These are phyloP conservation scores for Synchiropus splendidus DNA, from an alignment of 2,113 vertebrate species.

Conservation along the genomic window DNA sequence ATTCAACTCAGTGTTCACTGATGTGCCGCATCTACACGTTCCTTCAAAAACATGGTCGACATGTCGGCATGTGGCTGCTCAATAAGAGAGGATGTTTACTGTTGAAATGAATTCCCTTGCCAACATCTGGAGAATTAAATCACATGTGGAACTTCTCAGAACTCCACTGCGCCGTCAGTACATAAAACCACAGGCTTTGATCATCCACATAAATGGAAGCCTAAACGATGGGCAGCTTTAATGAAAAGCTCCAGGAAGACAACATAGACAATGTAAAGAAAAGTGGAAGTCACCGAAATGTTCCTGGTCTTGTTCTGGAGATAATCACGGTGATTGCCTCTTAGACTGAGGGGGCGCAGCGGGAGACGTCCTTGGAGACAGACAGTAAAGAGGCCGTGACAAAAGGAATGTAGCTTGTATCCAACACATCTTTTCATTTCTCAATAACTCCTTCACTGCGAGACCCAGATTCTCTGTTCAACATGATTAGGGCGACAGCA, in stretches of 20 bases:
- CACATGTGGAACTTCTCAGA: not conserved
- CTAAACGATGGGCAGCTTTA: not conserved
- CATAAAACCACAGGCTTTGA: not conserved
- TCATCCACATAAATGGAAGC: not conserved
- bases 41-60: no score
- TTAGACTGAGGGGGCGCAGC: slow-evolving; percentile 9
- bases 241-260: not conserved
- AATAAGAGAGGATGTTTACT: not conserved
- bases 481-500: not conserved
- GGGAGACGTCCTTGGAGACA: not conserved
- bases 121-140: no score
- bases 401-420: not conserved
- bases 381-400: not conserved
- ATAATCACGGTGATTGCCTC: slow-evolving; percentile 10
- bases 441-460: not conserved
- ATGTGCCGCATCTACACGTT: no score
- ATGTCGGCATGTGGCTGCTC: no score
- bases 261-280: not conserved
- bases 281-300: not conserved
- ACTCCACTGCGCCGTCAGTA: not conserved
- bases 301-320: slow-evolving; percentile 3
- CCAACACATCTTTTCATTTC: not conserved
- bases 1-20: no score
- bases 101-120: not conserved
- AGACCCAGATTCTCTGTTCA: not conserved